Evolutionary conservation across 30 jellyfish, hydroid and myxozoan genomes (phyloP), one percentile per base, ranked within the genome.

Genomic region (Nemopilema nomurai): DNA sequence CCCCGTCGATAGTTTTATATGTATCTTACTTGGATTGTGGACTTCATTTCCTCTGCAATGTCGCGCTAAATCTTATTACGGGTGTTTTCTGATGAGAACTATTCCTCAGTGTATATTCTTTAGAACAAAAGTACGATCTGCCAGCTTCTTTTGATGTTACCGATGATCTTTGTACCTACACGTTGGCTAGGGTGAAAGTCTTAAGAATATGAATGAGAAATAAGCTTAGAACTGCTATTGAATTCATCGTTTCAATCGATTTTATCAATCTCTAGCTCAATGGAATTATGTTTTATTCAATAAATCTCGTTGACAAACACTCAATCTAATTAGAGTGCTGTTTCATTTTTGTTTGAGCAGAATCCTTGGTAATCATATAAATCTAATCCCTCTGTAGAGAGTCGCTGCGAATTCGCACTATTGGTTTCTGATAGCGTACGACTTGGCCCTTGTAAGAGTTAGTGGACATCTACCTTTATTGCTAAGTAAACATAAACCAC

Each of bases 1-100:
- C 57, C 57, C 57, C 57, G 57, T 41, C 6, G 6, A 13, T 13
- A 41, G 6, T 41, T 41, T 3, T 13, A 3, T 41, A 6, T 3
- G 13, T 41, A 41, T 6, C 57, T 41, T 41, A 41, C 29, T 71
- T 71, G 22, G 63, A 18, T 57, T 27, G 65, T 52, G 41, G 26
- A 28, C 86, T 76, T 76, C 25, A 53, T 53, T 76, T 76, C 77
- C 86, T 71, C 51, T 76, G 86, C 86, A 22, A 51, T 76, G 76
- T 49, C 51, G 25, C 26, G 20, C 0, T 51, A 51, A 52, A 76
- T 76, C 86, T 26, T 27, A 51, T 76, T 76, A 0, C 76, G 62
- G 74, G 76, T 76, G 74, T 50, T 76, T 49, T 62, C 86, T 76
- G 28, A 76, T 23, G 17, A 51, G 71, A 76, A 16, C 1, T 27